Evolutionary conservation across 1,140 invertebrate genomes (phyloP), one percentile per base, ranked within the genome.

Genomic region (Oreohelix idahoensis): DNA sequence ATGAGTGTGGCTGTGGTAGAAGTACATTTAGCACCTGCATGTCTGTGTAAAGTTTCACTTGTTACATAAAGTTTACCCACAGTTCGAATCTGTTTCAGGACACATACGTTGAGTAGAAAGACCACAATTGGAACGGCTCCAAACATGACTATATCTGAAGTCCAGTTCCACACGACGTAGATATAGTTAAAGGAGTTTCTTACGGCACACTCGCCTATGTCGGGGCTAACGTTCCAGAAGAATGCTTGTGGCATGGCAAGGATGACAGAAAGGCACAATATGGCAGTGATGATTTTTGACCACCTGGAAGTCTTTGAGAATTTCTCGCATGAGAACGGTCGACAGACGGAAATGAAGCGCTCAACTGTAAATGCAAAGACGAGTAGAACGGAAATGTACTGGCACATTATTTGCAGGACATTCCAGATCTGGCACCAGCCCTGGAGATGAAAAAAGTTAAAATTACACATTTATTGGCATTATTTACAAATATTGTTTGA

Each of bases 331-430:
- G 95, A 94, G 29, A 98, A 94, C 0, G 97, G 97, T 92, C 84
- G 69, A 90, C 97, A 98, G 0, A 99, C 97, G 0, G 97, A 97
- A 51, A 99, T 96, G 93, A 97, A 98, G 69, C 98, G 94, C 92
- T 99, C 98, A 85, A 98, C 94, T 0, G 98, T 98, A 49, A 99
- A 98, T 8, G 96, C 97, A 23, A 91, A 86, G 20, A 92, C 91
- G 0, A 92, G 87, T 5, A 89, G 73, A 1, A 90, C 86, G 29
- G 88, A 90, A 20, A 85, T 80, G 58, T 89, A 89, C 70, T 89
- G 86, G 45, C 86, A 80, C 45, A 81, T 76, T 76, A 89, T 84
- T 53, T 87, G 79, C 5, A 89, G 58, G 8, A 87, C 78, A 66
- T 88, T 89, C 85, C 86, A 88, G 10, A 84, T 38, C 35, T 85